These are phyloP conservation scores for Echiichthys vipera DNA, from an alignment of 2,797 vertebrate species.

Conservation along the genomic window DNA sequence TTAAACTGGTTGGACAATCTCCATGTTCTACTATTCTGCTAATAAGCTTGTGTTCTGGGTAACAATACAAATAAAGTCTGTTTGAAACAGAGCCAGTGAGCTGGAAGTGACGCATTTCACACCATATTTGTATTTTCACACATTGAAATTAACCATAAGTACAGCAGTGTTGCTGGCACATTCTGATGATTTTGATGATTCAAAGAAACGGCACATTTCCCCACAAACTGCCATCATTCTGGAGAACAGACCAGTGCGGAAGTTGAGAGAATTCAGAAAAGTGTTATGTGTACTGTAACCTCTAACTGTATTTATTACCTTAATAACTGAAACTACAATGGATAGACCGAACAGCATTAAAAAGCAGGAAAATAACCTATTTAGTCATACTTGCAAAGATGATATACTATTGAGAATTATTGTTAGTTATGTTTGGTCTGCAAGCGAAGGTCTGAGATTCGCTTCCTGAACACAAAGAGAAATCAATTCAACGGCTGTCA, in stretches of 20 bases:
- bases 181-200: slow-evolving; percentile 1
- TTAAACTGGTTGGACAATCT: neutral
- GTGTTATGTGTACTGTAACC: neutral
- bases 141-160: slow-evolving; percentile 1
- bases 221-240: neutral
- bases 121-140: too few species aligned
- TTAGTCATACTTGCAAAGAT: slow-evolving; percentile 5
- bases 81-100: neutral
- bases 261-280: neutral
- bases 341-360: neutral
- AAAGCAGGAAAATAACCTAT: too few species aligned
- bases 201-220: slow-evolving; percentile 11
- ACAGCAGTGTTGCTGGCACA: slow-evolving; percentile 4
- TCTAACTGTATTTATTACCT: slow-evolving; percentile 1
- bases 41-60: neutral
- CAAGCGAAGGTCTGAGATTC: slow-evolving; percentile 31
- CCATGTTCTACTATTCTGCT: neutral
- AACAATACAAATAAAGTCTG: slow-evolving; percentile 7
- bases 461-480: slow-evolving; percentile 42
- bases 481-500: slow-evolving; percentile 62
- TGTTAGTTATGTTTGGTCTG: slow-evolving; percentile 37
- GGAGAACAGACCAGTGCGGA: neutral
- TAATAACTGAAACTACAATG: neutral
- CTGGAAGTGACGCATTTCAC: neutral
- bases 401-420: slow-evolving; percentile 5